Evolutionary conservation across 2,888 invertebrate genomes (phyloP).

Genomic region (Pycnomerus fuliginosus): DNA sequence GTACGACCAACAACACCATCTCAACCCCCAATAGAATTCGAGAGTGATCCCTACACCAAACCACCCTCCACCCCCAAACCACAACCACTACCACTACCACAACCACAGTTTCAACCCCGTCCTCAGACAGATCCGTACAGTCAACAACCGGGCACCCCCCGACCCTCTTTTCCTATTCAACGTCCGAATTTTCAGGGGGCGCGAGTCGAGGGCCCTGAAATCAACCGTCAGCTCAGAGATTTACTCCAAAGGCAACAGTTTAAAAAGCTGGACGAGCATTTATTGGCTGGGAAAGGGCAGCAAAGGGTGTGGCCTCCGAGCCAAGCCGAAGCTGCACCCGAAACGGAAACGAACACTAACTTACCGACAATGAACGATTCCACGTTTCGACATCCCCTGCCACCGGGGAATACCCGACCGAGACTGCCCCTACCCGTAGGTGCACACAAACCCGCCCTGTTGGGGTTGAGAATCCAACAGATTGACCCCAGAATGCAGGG

Average conservation of each 20-base stretch:
- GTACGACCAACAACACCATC: slow-evolving; percentile 43
- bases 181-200: slow-evolving; percentile 32
- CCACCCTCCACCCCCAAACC: slow-evolving; percentile 58
- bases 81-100: slow-evolving; percentile 27
- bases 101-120: slow-evolving; percentile 35
- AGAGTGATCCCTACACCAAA: slow-evolving; percentile 54
- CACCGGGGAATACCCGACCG: slow-evolving; percentile 58
- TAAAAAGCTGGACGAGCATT: slow-evolving; percentile 57
- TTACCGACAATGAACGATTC: slow-evolving; percentile 53
- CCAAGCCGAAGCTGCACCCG: slow-evolving; percentile 22
- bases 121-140: slow-evolving; percentile 54
- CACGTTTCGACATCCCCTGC: slow-evolving; percentile 71
- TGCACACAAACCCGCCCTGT: slow-evolving; percentile 35
- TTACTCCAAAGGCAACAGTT: slow-evolving; percentile 72
- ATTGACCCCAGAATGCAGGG: slow-evolving; percentile 55
- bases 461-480: slow-evolving; percentile 43
- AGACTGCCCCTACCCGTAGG: slow-evolving; percentile 51
- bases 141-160: slow-evolving; percentile 58
- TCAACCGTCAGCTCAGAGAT: slow-evolving; percentile 77
- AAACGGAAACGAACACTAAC: not conserved
- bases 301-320: slow-evolving; percentile 59
- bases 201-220: slow-evolving; percentile 54
- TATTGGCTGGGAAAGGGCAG: slow-evolving; percentile 47
- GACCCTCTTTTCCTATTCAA: slow-evolving; percentile 48
- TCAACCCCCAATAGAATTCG: slow-evolving; percentile 33